phyloP scores from a whole-genome alignment of 2,888 invertebrate genomes.

The Zaprionus bogoriensis region DNA sequence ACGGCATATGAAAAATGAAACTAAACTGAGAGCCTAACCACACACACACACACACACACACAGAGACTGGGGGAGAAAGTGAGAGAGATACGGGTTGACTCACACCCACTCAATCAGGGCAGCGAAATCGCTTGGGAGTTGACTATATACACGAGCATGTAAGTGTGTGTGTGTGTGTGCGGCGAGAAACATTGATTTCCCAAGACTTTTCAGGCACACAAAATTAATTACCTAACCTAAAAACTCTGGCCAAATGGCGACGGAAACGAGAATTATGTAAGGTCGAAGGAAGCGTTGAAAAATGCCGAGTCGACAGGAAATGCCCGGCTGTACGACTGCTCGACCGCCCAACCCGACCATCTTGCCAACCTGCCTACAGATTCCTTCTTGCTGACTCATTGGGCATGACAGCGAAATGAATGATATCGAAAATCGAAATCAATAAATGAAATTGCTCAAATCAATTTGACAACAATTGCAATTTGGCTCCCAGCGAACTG shows the following conservation, averaged over 20 bases:
- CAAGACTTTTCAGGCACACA: constrained; percentile 71
- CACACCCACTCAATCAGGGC: constrained; percentile 61
- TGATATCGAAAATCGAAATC: constrained; percentile 76
- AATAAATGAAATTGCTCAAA: constrained; percentile 76
- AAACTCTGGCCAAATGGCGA: constrained; percentile 35
- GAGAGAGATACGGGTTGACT: constrained; percentile 18
- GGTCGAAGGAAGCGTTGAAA: constrained; percentile 39
- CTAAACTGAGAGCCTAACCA: constrained; percentile 30
- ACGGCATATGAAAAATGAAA: constrained; percentile 70
- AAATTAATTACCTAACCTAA: constrained; percentile 77
- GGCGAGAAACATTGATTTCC: constrained; percentile 69
- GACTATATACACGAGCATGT: constrained; percentile 4
- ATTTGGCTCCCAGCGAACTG: constrained; percentile 56
- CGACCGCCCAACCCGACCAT: background rate
- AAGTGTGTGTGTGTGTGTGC: background rate
- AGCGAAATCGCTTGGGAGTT: constrained; percentile 55
- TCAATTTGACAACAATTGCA: constrained; percentile 78
- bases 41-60: constrained; percentile 13
- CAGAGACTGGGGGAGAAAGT: constrained; percentile 13
- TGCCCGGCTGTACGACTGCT: background rate
- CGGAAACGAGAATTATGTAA: constrained; percentile 50
- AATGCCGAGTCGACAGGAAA: constrained; percentile 50
- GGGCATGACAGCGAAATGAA: constrained; percentile 67
- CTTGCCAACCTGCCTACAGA: constrained; percentile 12
- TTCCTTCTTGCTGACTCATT: constrained; percentile 64